Conservation (phyloP, 1,140 invertebrate species). For the Drosophila yakuba region DNA sequence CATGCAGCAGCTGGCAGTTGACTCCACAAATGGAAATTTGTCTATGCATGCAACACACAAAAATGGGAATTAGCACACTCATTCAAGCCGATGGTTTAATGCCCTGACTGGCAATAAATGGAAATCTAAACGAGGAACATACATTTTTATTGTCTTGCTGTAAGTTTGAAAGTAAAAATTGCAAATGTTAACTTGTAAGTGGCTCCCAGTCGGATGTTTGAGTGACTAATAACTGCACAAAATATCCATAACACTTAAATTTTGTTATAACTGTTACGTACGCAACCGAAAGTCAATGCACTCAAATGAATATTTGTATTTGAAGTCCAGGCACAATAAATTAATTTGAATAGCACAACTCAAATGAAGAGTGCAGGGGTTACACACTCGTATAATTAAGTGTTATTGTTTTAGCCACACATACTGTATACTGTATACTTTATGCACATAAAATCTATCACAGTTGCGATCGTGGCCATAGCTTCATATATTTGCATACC, state of each 20-base stretch:
- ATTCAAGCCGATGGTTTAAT: constrained; percentile 20
- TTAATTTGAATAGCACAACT: not conserved
- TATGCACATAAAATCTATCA: constrained; percentile 18
- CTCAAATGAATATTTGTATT: not conserved
- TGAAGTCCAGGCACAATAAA: not conserved
- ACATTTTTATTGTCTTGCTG: too few species aligned
- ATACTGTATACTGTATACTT: not conserved
- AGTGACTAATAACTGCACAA: not conserved
- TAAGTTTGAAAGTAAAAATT: not conserved
- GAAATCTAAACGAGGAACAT: not conserved
- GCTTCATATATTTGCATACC: constrained; percentile 64
- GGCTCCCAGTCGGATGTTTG: not conserved
- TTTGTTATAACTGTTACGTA: not conserved
- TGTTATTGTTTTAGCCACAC: constrained; percentile 24
- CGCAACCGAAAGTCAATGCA: not conserved
- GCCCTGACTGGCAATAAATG: constrained; percentile 15
- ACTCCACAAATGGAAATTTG: constrained; percentile 52
- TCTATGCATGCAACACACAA: constrained; percentile 67
- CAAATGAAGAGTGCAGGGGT: too few species aligned
- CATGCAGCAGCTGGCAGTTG: constrained; percentile 49
- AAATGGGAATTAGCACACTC: constrained; percentile 9
- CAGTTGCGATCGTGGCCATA: constrained; percentile 16
- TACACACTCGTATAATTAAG: constrained; percentile 17
- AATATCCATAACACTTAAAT: not conserved
- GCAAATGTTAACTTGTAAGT: not conserved